These are phyloP conservation scores for Puntigrus tetrazona DNA, from an alignment of 2,113 vertebrate genomes.

Conservation along the genomic window DNA sequence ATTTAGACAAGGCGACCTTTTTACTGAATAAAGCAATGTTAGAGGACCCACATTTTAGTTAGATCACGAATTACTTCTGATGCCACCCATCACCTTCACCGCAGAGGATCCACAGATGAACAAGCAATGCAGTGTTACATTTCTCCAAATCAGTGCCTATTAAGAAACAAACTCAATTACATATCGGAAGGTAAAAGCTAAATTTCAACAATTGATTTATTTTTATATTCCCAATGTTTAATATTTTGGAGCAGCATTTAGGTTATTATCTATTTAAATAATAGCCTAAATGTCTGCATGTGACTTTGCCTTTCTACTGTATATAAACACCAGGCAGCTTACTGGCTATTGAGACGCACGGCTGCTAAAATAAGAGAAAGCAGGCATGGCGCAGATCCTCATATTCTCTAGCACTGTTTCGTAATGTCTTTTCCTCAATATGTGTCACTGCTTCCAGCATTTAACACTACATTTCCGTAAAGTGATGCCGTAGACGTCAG, in stretches of 20 bases:
- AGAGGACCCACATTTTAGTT: too few species aligned
- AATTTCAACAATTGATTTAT: not conserved
- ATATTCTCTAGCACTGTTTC: not conserved
- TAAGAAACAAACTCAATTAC: too few species aligned
- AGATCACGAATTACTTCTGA: not conserved
- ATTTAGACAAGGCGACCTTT: not conserved
- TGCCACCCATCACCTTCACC: not conserved
- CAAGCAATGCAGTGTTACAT: not conserved
- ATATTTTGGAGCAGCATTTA: not conserved
- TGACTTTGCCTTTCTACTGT: not conserved
- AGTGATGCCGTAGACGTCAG: not conserved
- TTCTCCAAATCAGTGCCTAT: too few species aligned
- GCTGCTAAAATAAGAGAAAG: not conserved
- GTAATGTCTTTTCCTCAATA: constrained; percentile 1
- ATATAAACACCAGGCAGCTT: not conserved
- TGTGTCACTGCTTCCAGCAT: not conserved
- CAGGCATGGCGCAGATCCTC: not conserved
- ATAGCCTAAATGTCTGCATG: too few species aligned
- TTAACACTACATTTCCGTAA: constrained; percentile 18
- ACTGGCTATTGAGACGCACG: not conserved
- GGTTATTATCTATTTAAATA: not conserved
- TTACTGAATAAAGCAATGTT: not conserved
- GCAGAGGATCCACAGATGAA: not conserved
- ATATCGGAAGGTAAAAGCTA: too few species aligned
- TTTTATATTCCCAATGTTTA: not conserved